Percentiles rank a stretch among this genome's conserved stretches.
Evolutionary conservation across 2,113 vertebrate species (phyloP).

Genomic region (Neogobius melanostomus): DNA sequence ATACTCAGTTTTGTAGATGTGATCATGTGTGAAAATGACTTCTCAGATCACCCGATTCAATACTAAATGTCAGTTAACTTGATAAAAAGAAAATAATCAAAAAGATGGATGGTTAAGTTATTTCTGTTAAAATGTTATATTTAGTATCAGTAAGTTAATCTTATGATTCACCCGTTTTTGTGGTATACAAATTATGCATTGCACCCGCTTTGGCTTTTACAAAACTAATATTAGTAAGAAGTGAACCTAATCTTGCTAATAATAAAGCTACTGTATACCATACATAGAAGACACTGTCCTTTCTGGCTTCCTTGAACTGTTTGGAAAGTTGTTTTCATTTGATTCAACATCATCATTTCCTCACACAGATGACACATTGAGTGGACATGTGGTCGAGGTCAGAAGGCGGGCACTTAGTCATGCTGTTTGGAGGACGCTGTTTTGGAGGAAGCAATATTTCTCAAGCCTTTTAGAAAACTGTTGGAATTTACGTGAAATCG

Average conservation of each 20-base stretch:
- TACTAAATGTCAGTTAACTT: no score
- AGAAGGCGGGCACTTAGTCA: conserved; percentile 11
- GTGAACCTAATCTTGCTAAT: background rate
- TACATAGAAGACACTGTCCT: background rate
- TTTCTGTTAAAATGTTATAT: no score
- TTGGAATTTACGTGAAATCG: background rate
- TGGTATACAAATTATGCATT: no score
- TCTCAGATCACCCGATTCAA: background rate
- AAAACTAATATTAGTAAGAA: no score
- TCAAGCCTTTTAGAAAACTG: background rate
- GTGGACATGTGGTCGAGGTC: conserved; percentile 22
- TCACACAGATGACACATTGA: conserved; percentile 7
- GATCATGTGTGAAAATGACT: background rate
- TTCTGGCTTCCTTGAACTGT: background rate
- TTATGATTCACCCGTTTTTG: no score
- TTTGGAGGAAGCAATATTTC: background rate
- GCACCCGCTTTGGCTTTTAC: no score
- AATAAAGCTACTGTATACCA: background rate
- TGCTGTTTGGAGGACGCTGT: background rate
- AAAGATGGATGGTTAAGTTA: no score
- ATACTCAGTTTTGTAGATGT: background rate
- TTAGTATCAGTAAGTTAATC: no score
- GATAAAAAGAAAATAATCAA: no score
- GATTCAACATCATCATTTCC: background rate
- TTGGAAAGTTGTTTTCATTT: conserved; percentile 14